Evolutionary conservation across 2,888 invertebrate genomes (phyloP), one percentile per base, ranked within the genome.

Genomic region (Pilophorus perplexus): DNA sequence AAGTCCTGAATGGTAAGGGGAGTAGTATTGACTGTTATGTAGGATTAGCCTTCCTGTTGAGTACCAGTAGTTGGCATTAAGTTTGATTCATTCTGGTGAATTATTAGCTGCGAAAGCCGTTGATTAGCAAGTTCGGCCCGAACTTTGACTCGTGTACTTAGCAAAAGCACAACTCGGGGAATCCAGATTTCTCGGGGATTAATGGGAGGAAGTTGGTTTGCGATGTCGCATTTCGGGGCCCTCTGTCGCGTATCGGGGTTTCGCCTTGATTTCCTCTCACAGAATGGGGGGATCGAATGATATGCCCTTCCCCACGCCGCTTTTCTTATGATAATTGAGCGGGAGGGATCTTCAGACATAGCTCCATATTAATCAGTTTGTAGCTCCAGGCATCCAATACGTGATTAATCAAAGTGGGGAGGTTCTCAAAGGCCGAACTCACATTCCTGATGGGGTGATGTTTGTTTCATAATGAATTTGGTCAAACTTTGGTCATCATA

Each of bases 71-170:
- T 52, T 52, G 52, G 52, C 52, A 52, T 42, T 25, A 59, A 59
- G 42, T 59, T 59, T 42, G 42, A 42, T 59, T 59, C 25, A 42
- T 59, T 59, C 59, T 14, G 42, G 14, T 59, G 59, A 59, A 59
- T 59, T 59, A 59, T 59, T 59, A 59, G 59, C 25, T 42, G 42
- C 59, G 42, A 42, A 33, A 59, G 18, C 44, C 6, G 59, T 59
- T 59, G 59, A 59, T 59, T 59, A 59, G 59, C 42, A 40, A 59
- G 59, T 59, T 55, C n/a, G 25, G 10, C 10, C 20, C 14, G 42
- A 42, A 59, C 25, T 59, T 59, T 59, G 40, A 40, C 25, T 22
- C 23, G 40, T 14, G 22, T 42, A 16, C 59, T 42, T 23, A 25
- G 59, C 42, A 59, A 59, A 59, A 40, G 42, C 40, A 40, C 59